Percentiles rank a stretch among this genome's conserved stretches.
Evolutionary conservation across 2,888 invertebrate genomes (phyloP).

Genomic region (Abrostola triplasia): DNA sequence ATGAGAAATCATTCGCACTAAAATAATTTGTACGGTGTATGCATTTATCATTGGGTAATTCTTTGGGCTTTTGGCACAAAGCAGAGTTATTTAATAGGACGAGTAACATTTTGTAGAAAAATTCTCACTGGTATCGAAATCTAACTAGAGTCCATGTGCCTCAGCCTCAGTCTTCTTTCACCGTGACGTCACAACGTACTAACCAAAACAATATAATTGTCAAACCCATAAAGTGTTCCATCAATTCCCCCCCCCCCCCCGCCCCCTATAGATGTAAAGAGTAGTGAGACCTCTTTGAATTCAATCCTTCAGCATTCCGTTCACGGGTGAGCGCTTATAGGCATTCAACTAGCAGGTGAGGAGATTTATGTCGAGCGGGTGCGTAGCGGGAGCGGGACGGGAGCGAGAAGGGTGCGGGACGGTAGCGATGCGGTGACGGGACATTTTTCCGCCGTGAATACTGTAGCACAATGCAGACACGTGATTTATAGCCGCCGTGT

Average conservation of each 20-base stretch:
- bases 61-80: too few species aligned
- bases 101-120: too few species aligned
- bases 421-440: constrained; percentile 26
- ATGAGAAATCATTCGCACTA: too few species aligned
- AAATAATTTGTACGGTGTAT: too few species aligned
- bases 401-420: constrained; percentile 7
- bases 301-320: constrained; percentile 22
- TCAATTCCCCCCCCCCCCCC: neutral
- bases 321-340: constrained; percentile 26
- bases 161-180: neutral
- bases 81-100: too few species aligned
- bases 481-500: constrained; percentile 53
- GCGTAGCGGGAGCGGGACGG: constrained; percentile 11
- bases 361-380: constrained; percentile 22
- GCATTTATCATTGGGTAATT: too few species aligned
- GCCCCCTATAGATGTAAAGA: constrained; percentile 1
- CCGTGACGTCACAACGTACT: neutral
- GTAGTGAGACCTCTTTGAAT: neutral
- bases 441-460: constrained; percentile 49
- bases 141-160: too few species aligned
- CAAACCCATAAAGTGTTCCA: constrained; percentile 12
- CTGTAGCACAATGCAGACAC: constrained; percentile 42
- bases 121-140: too few species aligned
- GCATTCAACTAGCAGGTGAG: constrained; percentile 32
- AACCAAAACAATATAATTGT: neutral